Base-by-base conservation (phyloP, 2,888 invertebrate species). In the Glyphotaelius pellucidus region DNA sequence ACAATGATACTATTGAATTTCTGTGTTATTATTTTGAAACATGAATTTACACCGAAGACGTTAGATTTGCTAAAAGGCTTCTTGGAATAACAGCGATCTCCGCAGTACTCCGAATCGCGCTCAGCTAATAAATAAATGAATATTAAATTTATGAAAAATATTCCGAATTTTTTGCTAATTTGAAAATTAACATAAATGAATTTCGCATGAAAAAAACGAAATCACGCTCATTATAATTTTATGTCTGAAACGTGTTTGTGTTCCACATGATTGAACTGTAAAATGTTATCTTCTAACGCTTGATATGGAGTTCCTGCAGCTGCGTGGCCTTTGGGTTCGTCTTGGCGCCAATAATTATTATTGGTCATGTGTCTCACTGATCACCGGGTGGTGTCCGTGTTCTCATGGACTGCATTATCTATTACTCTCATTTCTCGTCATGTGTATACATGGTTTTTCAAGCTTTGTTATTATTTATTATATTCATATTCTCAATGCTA, bases 311-410 rank as follows among this genome's bases (percentile, higher is more conserved):
- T n/a, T 86, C 38, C 42, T 19, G n/a, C 88, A 88, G 88, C 88
- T 88, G 88, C 88, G 88, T 31, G 88, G 35, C 67, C 88, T 88
- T 35, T 67, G 67, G n/a, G 88, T 25, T 88, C 88, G 79, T 52
- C 52, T 67, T 67, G 88, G 88, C 88, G 88, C 88, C 86, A 86
- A 86, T 47, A 47, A 47, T 47, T 47, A 47, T 47, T 47, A 47
- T 35, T 30, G n/a, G 86, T 83, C 83, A 83, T 32, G 25, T 83
- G 83, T 67, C 67, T 67, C 7, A 52, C n/a, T 67, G 67, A 19
- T 15, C 67, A 67, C 25, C 25, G 67, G 25, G 47, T 47, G 47
- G 42, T 11, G 42, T 52, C 52, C 52, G 1, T 52, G 19, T 52
- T 52, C 52, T 19, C 52, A 19, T 19, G 52, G 52, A 19, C 19